Evolutionary conservation across 2,888 invertebrate genomes (phyloP).

Genomic region (Piscicola geometra): DNA sequence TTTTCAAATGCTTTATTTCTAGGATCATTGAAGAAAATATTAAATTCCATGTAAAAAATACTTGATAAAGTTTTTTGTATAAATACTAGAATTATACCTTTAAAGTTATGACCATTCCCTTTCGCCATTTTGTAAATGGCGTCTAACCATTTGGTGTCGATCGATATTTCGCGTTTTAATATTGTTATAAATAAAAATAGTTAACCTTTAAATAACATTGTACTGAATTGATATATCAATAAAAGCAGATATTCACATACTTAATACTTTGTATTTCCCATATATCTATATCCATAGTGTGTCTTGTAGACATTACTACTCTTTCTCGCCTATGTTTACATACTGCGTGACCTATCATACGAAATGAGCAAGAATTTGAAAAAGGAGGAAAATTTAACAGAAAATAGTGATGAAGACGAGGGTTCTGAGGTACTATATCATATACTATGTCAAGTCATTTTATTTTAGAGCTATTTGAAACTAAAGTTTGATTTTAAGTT

Average conservation of each 20-base stretch:
- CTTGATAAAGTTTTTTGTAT: too few relatives aligned
- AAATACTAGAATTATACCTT: too few relatives aligned
- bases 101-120: background rate
- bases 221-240: background rate
- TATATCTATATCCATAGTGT: background rate
- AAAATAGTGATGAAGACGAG: slow-evolving; percentile 9
- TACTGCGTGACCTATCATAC: background rate
- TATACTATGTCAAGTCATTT: background rate
- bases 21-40: too few relatives aligned
- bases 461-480: background rate
- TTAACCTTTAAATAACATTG: background rate
- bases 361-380: slow-evolving; percentile 1
- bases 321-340: slow-evolving; percentile 12
- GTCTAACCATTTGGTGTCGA: background rate
- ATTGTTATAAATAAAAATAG: background rate
- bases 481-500: too few relatives aligned
- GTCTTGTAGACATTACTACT: background rate
- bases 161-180: background rate
- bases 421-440: background rate
- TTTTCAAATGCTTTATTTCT: too few relatives aligned
- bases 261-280: background rate
- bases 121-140: slow-evolving; percentile 10
- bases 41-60: too few relatives aligned
- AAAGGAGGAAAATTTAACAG: background rate
- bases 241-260: background rate